Evolutionary conservation across 2,888 invertebrate species (phyloP).

Genomic region (Andrena praecox): DNA sequence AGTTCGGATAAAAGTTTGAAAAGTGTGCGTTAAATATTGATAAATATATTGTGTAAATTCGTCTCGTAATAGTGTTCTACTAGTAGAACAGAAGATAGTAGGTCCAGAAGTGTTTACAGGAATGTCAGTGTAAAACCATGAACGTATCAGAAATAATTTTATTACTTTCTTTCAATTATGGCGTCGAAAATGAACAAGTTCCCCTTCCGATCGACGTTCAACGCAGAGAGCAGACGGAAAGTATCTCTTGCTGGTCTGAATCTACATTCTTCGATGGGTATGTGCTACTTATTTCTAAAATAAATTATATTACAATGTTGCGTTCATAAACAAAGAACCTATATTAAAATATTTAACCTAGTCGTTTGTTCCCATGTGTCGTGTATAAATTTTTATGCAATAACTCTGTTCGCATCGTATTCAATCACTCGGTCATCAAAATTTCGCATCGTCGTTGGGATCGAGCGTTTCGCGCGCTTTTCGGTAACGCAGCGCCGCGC

Average conservation of each 20-base stretch:
- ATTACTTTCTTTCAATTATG: slow-evolving; percentile 13
- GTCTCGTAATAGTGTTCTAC: not conserved
- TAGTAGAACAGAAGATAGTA: not conserved
- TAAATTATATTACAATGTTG: slow-evolving; percentile 25
- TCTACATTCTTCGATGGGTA: not conserved
- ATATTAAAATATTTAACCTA: slow-evolving; percentile 21
- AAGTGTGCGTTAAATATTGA: not conserved
- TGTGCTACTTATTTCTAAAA: slow-evolving; percentile 6
- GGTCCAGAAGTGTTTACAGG: not conserved
- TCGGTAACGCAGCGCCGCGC: no score
- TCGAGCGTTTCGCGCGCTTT: not conserved
- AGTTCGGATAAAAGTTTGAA: not conserved
- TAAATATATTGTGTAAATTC: not conserved
- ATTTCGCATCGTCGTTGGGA: not conserved
- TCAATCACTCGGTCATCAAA: not conserved
- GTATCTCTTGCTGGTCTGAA: not conserved
- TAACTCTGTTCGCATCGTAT: not conserved
- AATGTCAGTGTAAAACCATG: not conserved
- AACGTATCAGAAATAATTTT: slow-evolving; percentile 40
- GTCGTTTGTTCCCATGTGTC: not conserved
- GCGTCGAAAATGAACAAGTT: not conserved
- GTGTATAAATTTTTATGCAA: not conserved
- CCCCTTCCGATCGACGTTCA: not conserved
- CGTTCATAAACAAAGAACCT: not conserved
- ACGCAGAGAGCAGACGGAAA: not conserved